Percentiles rank a stretch among this genome's conserved stretches.
These are phyloP conservation scores for Chloropsis cyanopogon DNA, from an alignment of 2,113 vertebrate genomes.

Conservation along the genomic window DNA sequence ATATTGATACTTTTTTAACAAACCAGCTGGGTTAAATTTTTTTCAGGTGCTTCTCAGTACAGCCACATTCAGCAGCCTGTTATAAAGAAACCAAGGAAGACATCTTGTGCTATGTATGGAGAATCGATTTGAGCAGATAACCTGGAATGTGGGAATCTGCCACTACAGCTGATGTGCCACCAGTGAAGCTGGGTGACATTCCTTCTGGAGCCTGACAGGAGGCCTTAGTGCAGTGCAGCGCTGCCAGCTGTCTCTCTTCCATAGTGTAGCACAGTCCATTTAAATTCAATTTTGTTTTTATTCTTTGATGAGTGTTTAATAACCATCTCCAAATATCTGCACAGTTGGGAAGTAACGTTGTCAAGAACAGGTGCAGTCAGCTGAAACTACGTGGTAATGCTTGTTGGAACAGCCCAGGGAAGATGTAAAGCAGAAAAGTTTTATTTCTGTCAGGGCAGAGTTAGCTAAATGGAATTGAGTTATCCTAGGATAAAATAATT, in stretches of 20 bases:
- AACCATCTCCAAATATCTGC: slow-evolving; percentile 55
- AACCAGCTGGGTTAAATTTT: background rate
- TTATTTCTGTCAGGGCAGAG: background rate
- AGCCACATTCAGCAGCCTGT: background rate
- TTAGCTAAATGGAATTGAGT: background rate
- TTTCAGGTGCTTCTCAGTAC: background rate
- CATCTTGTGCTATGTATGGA: background rate
- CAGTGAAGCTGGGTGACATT: background rate
- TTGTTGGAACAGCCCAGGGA: slow-evolving; percentile 2
- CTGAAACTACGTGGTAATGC: slow-evolving; percentile 38
- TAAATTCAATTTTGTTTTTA: slow-evolving; percentile 60
- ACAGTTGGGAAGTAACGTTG: slow-evolving; percentile 56
- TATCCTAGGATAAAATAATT: slow-evolving; percentile 3
- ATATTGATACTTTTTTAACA: background rate
- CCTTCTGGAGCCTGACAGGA: slow-evolving; percentile 6
- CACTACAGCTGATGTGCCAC: background rate
- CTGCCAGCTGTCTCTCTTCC: slow-evolving; percentile 58
- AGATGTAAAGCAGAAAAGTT: background rate
- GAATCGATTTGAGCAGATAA: background rate
- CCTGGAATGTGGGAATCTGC: background rate
- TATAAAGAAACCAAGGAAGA: background rate
- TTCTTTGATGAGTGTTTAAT: slow-evolving; percentile 67
- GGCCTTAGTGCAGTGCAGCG: background rate
- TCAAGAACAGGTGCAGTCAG: slow-evolving; percentile 58
- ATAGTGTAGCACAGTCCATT: slow-evolving; percentile 19